Percentiles rank a stretch among this genome's conserved stretches.
Conservation (phyloP, 2,797 vertebrate species). For the Leuciscus waleckii region DNA sequence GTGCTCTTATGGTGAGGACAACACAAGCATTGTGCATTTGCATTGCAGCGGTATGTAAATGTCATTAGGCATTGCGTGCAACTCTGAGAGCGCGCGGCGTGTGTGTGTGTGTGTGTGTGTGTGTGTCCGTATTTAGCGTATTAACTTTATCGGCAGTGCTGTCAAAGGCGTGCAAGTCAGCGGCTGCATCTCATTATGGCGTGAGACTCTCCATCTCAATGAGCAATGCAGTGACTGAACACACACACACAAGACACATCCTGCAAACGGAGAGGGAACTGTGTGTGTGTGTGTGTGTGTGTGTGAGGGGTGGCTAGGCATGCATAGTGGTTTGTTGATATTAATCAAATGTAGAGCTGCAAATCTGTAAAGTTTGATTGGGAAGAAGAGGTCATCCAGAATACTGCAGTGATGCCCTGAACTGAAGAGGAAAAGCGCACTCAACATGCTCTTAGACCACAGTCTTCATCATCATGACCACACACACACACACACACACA, state of each 20-base stretch:
- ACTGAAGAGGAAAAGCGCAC: neutral
- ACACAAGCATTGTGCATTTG: constrained; percentile 39
- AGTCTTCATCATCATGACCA: constrained; percentile 25
- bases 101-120: neutral
- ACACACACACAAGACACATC: constrained; percentile 52
- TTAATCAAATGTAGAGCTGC: constrained; percentile 44
- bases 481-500: constrained; percentile 8
- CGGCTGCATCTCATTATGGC: constrained; percentile 80
- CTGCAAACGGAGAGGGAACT: neutral
- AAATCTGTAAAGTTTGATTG: constrained; percentile 60
- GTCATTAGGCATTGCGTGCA: constrained; percentile 20
- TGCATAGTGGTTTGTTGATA: constrained; percentile 5
- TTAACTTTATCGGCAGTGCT: constrained; percentile 83
- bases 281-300: constrained; percentile 35
- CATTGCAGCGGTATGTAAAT: constrained; percentile 58
- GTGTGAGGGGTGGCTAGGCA: neutral
- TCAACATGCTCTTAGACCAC: constrained; percentile 15
- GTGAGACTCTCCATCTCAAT: constrained; percentile 77
- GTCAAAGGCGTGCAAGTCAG: constrained; percentile 59
- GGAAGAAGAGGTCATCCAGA: constrained; percentile 45
- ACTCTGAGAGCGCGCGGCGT: neutral
- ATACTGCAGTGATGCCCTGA: constrained; percentile 36
- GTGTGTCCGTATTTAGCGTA: constrained; percentile 69
- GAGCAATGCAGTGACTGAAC: constrained; percentile 87
- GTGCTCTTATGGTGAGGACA: constrained; percentile 28